Conservation (phyloP, 2,797 vertebrate genomes). For the Lutjanus campechanus region DNA sequence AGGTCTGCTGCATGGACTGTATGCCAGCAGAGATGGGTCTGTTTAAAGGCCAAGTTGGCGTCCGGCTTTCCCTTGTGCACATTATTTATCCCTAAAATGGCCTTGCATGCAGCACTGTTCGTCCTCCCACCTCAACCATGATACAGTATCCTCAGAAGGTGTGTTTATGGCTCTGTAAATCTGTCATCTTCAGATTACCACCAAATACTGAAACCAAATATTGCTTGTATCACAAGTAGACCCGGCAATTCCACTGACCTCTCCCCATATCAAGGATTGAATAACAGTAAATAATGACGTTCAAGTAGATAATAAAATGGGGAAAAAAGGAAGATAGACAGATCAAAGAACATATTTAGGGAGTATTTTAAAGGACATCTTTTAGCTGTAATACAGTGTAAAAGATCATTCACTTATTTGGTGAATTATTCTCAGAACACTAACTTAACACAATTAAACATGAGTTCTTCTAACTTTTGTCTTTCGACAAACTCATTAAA, state of each 20-base stretch:
- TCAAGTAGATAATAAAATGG: slow-evolving; percentile 17
- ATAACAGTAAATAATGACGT: slow-evolving; percentile 22
- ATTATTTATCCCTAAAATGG: slow-evolving; percentile 69
- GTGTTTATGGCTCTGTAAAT: slow-evolving; percentile 79
- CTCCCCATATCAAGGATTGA: slow-evolving; percentile 6
- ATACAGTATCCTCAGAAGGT: slow-evolving; percentile 64
- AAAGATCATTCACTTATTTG: too few relatives aligned
- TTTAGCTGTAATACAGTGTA: slow-evolving; percentile 30
- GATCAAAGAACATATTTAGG: slow-evolving; percentile 41
- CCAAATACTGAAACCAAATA: slow-evolving; percentile 59
- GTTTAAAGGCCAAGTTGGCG: slow-evolving; percentile 55
- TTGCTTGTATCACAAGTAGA: slow-evolving; percentile 30
- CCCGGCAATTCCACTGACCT: slow-evolving; percentile 21
- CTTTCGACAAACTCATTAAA: too few relatives aligned
- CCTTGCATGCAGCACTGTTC: slow-evolving; percentile 45
- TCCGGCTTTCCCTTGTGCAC: slow-evolving; percentile 64
- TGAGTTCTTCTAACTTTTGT: too few relatives aligned
- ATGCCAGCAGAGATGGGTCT: slow-evolving; percentile 52
- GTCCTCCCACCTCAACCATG: slow-evolving; percentile 41
- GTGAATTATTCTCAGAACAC: too few relatives aligned
- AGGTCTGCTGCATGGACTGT: slow-evolving; percentile 33
- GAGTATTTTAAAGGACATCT: slow-evolving; percentile 40
- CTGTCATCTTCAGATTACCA: slow-evolving; percentile 74
- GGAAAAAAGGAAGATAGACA: slow-evolving; percentile 13
- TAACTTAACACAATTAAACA: too few relatives aligned